These are phyloP conservation scores for Gadus chalcogrammus DNA, from an alignment of 2,113 vertebrate species.

Conservation along the genomic window DNA sequence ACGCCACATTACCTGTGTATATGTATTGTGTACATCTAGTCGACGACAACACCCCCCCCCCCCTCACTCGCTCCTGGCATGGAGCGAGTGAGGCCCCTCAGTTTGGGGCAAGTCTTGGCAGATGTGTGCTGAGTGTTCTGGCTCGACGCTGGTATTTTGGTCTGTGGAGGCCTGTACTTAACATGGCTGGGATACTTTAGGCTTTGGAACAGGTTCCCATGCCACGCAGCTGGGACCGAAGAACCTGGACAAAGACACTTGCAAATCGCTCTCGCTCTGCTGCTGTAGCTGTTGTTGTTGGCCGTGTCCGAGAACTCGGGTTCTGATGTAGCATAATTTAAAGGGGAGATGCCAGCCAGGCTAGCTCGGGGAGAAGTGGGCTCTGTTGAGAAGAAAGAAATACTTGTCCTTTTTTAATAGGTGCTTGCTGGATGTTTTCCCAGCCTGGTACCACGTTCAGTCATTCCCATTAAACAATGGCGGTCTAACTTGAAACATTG, in stretches of 20 bases:
- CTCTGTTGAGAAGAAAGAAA: not conserved
- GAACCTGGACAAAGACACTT: constrained; percentile 9
- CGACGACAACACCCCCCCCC: not conserved
- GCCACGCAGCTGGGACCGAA: constrained; percentile 19
- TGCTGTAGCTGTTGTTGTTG: not conserved
- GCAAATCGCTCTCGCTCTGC: no score
- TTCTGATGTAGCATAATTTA: not conserved
- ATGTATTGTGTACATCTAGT: not conserved
- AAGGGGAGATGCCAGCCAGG: no score
- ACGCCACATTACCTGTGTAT: constrained; percentile 4
- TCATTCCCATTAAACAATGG: no score
- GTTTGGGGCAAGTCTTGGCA: constrained; percentile 61
- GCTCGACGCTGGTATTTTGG: constrained; percentile 55
- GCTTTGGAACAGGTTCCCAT: constrained; percentile 46
- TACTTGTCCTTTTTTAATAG: not conserved
- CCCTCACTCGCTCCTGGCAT: not conserved
- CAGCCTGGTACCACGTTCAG: not conserved
- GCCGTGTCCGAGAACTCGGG: not conserved
- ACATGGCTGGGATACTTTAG: constrained; percentile 64
- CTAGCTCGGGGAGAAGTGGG: no score
- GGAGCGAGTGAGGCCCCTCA: constrained; percentile 39
- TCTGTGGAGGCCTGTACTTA: constrained; percentile 62
- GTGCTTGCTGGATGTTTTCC: not conserved
- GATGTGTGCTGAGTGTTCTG: constrained; percentile 53
- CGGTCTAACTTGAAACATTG: no score